A percentile compares a stretch with the other conserved stretches of the same genome.
These are phyloP conservation scores for Plutella xylostella DNA, from an alignment of 2,888 invertebrate species.

Conservation along the genomic window DNA sequence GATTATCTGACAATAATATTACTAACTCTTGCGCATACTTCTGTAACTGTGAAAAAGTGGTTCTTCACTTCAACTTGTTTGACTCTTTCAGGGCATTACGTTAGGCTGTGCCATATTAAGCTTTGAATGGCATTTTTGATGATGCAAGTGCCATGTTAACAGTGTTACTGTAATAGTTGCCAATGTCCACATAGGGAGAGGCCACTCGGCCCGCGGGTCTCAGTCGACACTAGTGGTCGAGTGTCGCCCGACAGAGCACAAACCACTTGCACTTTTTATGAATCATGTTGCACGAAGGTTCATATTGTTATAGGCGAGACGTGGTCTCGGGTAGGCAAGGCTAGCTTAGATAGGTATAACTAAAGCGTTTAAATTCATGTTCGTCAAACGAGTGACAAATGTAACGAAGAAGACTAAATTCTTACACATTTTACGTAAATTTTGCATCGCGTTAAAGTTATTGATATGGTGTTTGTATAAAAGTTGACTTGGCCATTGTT, in stretches of 20 bases:
- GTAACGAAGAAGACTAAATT: conserved; percentile 69
- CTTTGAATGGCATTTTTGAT: too few relatives aligned
- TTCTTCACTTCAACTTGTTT: too few relatives aligned
- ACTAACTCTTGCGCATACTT: conserved; percentile 35
- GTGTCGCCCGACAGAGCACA: too few relatives aligned
- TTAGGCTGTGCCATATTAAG: too few relatives aligned
- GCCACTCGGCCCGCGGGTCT: too few relatives aligned
- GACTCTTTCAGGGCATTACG: too few relatives aligned
- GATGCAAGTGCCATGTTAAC: too few relatives aligned
- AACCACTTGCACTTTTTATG: not conserved
- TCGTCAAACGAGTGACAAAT: conserved; percentile 60
- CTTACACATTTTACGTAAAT: conserved; percentile 61
- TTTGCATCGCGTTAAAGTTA: conserved; percentile 60
- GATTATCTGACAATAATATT: conserved; percentile 63
- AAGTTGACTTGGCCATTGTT: conserved; percentile 30
- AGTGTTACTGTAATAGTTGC: too few relatives aligned
- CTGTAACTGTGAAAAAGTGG: conserved; percentile 18
- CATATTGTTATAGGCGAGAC: conserved; percentile 59
- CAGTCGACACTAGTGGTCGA: too few relatives aligned
- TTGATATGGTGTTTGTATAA: conserved; percentile 53
- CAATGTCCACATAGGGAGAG: too few relatives aligned
- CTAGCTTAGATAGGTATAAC: conserved; percentile 65
- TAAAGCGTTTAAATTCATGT: conserved; percentile 52
- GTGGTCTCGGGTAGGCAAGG: conserved; percentile 62
- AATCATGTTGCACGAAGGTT: too few relatives aligned